Evolutionary conservation across 2,888 invertebrate species (phyloP).

Genomic region (Bunonema sp.): DNA sequence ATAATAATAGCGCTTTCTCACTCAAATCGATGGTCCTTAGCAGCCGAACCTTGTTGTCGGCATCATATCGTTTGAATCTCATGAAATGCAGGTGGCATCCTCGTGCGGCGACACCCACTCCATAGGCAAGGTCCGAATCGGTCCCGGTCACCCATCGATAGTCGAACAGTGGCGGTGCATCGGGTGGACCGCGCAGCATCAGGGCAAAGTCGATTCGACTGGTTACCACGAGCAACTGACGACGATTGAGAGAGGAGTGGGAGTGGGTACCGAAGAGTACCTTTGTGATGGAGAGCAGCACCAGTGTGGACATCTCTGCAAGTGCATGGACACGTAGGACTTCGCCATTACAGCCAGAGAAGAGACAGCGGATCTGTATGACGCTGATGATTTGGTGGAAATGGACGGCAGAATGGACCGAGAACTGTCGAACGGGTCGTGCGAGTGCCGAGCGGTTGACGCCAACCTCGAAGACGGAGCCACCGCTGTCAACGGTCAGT

Average conservation of each 20-base stretch:
- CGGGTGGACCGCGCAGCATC: slow-evolving; percentile 46
- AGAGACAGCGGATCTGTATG: slow-evolving; percentile 78
- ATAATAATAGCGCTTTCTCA: too few species aligned
- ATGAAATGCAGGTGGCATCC: too few species aligned
- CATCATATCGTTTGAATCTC: too few species aligned
- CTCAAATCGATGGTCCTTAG: too few species aligned
- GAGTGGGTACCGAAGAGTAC: slow-evolving; percentile 5
- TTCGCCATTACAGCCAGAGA: slow-evolving; percentile 83
- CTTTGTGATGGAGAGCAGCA: slow-evolving; percentile 25
- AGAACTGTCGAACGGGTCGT: too few species aligned
- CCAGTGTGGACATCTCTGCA: too few species aligned
- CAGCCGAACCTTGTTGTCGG: too few species aligned
- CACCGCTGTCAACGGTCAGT: slow-evolving; percentile 23
- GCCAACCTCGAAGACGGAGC: slow-evolving; percentile 26
- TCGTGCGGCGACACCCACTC: slow-evolving; percentile 1
- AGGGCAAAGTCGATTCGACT: slow-evolving; percentile 13
- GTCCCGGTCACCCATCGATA: slow-evolving; percentile 49
- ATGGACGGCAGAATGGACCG: too few species aligned
- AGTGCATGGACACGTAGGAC: slow-evolving; percentile 17
- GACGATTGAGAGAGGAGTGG: slow-evolving; percentile 3
- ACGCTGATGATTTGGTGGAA: too few species aligned
- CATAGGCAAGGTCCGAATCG: not conserved
- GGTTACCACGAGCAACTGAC: slow-evolving; percentile 12
- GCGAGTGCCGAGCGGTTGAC: too few species aligned
- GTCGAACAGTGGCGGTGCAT: slow-evolving; percentile 71